Evolutionary conservation across 2,888 invertebrate species (phyloP).

Genomic region (Cephus pulcher): DNA sequence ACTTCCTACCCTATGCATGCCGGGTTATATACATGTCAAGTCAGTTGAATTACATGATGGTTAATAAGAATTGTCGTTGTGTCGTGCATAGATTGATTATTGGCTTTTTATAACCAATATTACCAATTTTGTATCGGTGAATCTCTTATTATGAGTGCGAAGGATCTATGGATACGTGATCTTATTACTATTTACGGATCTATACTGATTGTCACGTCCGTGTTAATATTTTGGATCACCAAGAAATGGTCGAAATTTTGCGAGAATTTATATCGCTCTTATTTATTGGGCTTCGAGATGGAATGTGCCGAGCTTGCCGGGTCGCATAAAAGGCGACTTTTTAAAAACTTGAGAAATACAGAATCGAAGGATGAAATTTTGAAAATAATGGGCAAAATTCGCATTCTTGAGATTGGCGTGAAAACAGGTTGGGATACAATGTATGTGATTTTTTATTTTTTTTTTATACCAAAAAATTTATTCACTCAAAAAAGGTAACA

Average conservation of each 20-base stretch:
- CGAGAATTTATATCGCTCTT: slow-evolving; percentile 41
- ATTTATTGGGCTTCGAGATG: slow-evolving; percentile 54
- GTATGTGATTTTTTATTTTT: background rate
- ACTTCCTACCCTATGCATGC: too few species aligned
- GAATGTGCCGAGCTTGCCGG: slow-evolving; percentile 50
- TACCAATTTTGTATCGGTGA: background rate
- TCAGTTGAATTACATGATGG: background rate
- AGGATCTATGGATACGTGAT: slow-evolving; percentile 56
- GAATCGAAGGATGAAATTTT: slow-evolving; percentile 49
- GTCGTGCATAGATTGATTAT: background rate
- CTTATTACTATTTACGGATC: slow-evolving; percentile 46
- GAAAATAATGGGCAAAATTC: slow-evolving; percentile 44
- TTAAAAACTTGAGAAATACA: slow-evolving; percentile 39
- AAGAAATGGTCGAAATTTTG: slow-evolving; percentile 45
- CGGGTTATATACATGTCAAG: background rate
- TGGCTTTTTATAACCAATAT: background rate
- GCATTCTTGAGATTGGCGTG: slow-evolving; percentile 58
- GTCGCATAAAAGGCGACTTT: slow-evolving; percentile 45
- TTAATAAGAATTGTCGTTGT: background rate
- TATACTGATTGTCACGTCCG: slow-evolving; percentile 26
- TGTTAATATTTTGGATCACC: slow-evolving; percentile 32
- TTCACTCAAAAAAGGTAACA: slow-evolving; percentile 45
- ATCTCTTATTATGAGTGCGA: slow-evolving; percentile 41
- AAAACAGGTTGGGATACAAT: slow-evolving; percentile 52
- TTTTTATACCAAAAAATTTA: background rate